These are phyloP conservation scores for Pygmarrhopalites habei DNA, from an alignment of 1,140 invertebrate species.

Conservation along the genomic window DNA sequence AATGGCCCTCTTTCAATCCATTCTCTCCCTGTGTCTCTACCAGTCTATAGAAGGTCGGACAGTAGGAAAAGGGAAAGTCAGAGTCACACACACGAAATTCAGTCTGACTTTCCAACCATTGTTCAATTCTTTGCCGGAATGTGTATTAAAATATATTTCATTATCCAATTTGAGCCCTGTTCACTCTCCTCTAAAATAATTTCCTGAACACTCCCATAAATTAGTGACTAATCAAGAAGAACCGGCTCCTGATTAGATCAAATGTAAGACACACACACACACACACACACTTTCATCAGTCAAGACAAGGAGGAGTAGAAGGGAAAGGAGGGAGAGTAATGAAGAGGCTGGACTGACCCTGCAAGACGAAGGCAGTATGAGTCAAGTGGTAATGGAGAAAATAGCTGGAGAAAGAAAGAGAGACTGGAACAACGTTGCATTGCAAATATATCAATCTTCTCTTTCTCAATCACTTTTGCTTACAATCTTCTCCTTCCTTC, in stretches of 20 bases:
- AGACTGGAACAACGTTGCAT: constrained; percentile 10
- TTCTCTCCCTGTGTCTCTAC: not conserved
- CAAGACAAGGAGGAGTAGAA: not conserved
- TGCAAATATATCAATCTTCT: constrained; percentile 27
- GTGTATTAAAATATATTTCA: no score
- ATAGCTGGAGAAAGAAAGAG: not conserved
- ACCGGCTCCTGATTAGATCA: no score
- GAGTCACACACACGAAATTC: no score
- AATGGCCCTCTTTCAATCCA: constrained; percentile 4
- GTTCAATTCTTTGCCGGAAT: no score
- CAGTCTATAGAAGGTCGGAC: not conserved
- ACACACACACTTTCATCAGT: not conserved
- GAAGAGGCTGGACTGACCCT: not conserved
- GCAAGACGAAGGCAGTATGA: not conserved
- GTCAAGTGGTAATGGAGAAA: not conserved
- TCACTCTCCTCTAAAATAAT: no score
- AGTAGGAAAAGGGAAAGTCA: no score
- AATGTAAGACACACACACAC: no score
- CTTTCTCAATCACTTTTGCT: constrained; percentile 44
- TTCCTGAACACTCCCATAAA: no score
- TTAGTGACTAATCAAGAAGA: no score
- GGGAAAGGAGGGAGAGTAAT: constrained; percentile 2
- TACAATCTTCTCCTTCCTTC: no score
- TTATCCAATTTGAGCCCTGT: no score
- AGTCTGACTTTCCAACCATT: no score